Evolutionary conservation across 2,888 invertebrate genomes (phyloP).

Genomic region (Chromoteleia sp.): DNA sequence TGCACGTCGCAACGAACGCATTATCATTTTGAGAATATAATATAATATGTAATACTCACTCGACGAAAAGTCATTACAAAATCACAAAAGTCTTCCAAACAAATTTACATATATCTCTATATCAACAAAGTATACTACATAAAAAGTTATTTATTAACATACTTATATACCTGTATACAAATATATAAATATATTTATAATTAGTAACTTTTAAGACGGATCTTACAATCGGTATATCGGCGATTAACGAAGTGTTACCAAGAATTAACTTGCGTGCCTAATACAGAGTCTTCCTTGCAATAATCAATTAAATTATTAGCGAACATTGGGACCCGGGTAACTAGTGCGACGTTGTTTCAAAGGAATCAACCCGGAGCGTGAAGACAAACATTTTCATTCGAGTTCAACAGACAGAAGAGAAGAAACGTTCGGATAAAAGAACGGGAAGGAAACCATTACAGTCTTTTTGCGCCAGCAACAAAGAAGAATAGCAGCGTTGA

Average conservation of each 20-base stretch:
- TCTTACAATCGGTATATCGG: slow-evolving; percentile 21
- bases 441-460: slow-evolving; percentile 48
- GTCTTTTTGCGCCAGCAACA: slow-evolving; percentile 12
- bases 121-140: slow-evolving; percentile 24
- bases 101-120: slow-evolving; percentile 57
- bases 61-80: slow-evolving; percentile 69
- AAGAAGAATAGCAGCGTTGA: not conserved
- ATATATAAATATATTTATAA: slow-evolving; percentile 17
- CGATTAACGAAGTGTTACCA: slow-evolving; percentile 29
- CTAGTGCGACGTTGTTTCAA: slow-evolving; percentile 15
- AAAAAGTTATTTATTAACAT: slow-evolving; percentile 41
- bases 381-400: slow-evolving; percentile 46
- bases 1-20: slow-evolving; percentile 47
- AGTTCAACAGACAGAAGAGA: slow-evolving; percentile 8
- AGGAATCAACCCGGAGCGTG: slow-evolving; percentile 13
- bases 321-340: not conserved
- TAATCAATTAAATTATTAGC: slow-evolving; percentile 25
- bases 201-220: not conserved
- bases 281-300: slow-evolving; percentile 79
- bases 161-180: slow-evolving; percentile 15
- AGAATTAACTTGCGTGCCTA: slow-evolving; percentile 78
- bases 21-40: slow-evolving; percentile 14
- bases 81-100: slow-evolving; percentile 84
- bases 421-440: slow-evolving; percentile 13
- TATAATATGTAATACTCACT: slow-evolving; percentile 73